These are phyloP conservation scores for Crossoptilon crossoptilon DNA, from an alignment of 2,797 vertebrate species.

Conservation along the genomic window DNA sequence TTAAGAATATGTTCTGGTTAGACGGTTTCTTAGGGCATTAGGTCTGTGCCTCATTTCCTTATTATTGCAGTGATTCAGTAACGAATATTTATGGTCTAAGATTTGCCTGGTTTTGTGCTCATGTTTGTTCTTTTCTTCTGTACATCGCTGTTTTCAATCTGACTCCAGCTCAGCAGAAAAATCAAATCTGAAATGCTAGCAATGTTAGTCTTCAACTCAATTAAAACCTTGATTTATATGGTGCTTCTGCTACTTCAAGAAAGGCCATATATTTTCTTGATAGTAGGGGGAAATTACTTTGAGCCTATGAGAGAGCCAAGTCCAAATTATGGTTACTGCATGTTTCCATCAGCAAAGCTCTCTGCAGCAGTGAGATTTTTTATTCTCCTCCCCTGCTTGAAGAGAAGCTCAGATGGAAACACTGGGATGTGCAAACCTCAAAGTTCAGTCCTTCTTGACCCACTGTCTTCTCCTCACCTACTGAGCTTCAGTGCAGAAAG, in stretches of 20 bases:
- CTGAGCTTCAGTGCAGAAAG: neutral
- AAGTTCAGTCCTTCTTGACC: neutral
- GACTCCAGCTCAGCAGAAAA: constrained; percentile 1
- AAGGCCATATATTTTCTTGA: constrained; percentile 20
- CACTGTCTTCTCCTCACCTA: neutral
- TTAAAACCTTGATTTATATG: constrained; percentile 11
- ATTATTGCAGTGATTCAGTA: neutral
- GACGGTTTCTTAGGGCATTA: neutral
- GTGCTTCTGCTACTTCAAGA: neutral
- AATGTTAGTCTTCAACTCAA: neutral
- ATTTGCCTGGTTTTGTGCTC: neutral
- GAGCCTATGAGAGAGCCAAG: neutral
- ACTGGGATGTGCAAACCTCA: neutral
- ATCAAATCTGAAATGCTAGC: constrained; percentile 15
- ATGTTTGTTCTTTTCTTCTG: neutral
- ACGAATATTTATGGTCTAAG: neutral
- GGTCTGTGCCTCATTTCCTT: constrained; percentile 11
- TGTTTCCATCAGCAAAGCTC: neutral
- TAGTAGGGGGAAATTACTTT: neutral
- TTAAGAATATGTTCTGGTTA: neutral
- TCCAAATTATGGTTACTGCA: neutral
- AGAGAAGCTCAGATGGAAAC: neutral
- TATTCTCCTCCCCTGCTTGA: neutral
- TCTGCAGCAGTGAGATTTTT: neutral
- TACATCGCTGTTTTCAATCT: neutral